Evolutionary conservation across 2,797 vertebrate genomes (phyloP).

Genomic region (Acanthurus leucopareius): DNA sequence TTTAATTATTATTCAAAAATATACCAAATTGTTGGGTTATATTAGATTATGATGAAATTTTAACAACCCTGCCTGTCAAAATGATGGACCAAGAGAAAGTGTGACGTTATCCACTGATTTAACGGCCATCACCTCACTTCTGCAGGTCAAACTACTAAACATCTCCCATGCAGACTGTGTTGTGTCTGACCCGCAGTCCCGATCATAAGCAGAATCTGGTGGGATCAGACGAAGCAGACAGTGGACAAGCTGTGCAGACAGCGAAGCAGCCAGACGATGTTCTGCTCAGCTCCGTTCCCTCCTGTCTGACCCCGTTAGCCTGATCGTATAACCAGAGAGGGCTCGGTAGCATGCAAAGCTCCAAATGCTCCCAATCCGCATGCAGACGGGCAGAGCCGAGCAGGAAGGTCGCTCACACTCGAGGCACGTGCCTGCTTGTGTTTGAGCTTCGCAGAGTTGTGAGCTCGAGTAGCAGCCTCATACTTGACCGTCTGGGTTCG

Average conservation of each 20-base stretch:
- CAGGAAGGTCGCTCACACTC: not conserved
- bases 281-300: conserved; percentile 20
- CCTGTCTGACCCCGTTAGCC: conserved; percentile 55
- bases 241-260: not conserved
- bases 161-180: not conserved
- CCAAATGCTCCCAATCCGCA: conserved; percentile 74
- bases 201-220: conserved; percentile 15
- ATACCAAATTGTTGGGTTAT: too few relatives aligned
- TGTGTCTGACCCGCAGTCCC: conserved; percentile 4
- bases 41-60: too few relatives aligned
- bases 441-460: not conserved
- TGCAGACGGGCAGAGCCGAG: conserved; percentile 39
- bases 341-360: conserved; percentile 64
- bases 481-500: not conserved
- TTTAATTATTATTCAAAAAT: too few relatives aligned
- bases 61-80: too few relatives aligned
- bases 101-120: too few relatives aligned
- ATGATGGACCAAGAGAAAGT: too few relatives aligned
- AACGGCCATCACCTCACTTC: too few relatives aligned
- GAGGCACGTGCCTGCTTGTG: conserved; percentile 36
- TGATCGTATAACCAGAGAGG: conserved; percentile 50
- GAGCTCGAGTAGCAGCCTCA: not conserved
- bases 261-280: conserved; percentile 6
- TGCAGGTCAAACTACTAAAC: not conserved
- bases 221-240: conserved; percentile 14